These are phyloP conservation scores for Strigamia transsilvanica DNA, from an alignment of 2,888 invertebrate genomes.

Conservation along the genomic window DNA sequence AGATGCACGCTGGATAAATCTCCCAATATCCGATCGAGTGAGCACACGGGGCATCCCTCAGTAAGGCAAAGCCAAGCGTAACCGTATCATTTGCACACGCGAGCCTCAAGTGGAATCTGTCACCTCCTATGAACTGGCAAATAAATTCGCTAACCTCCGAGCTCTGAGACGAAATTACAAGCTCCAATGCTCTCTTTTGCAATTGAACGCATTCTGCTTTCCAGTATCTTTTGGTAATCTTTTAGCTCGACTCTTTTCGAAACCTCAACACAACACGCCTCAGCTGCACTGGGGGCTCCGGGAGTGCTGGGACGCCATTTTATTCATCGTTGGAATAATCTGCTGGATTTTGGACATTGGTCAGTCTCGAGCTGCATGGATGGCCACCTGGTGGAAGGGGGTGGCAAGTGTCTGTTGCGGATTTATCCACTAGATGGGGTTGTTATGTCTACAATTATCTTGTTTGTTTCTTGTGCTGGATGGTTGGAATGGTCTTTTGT, in stretches of 20 bases:
- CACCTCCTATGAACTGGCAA: conserved; percentile 41
- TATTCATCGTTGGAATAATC: neutral
- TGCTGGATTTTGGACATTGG: too few relatives aligned
- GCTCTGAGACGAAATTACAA: conserved; percentile 35
- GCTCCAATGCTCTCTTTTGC: conserved; percentile 27
- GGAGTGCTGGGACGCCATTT: neutral
- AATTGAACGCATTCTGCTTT: conserved; percentile 42
- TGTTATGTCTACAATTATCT: too few relatives aligned
- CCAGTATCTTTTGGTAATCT: neutral
- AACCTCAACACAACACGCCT: neutral
- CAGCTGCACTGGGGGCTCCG: neutral
- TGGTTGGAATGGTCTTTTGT: too few relatives aligned
- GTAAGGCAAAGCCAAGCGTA: conserved; percentile 41
- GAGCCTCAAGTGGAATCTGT: conserved; percentile 39
- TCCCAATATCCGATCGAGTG: conserved; percentile 38
- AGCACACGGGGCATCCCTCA: conserved; percentile 26
- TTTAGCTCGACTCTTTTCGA: neutral
- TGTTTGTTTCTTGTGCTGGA: too few relatives aligned
- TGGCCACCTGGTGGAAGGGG: too few relatives aligned
- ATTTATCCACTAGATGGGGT: too few relatives aligned
- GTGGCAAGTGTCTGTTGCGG: too few relatives aligned
- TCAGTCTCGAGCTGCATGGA: too few relatives aligned
- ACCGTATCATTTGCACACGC: conserved; percentile 38
- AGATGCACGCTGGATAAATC: conserved; percentile 42
- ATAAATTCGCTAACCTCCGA: conserved; percentile 30